Conservation (phyloP, 2,888 invertebrate genomes). For the Ophion costatus region DNA sequence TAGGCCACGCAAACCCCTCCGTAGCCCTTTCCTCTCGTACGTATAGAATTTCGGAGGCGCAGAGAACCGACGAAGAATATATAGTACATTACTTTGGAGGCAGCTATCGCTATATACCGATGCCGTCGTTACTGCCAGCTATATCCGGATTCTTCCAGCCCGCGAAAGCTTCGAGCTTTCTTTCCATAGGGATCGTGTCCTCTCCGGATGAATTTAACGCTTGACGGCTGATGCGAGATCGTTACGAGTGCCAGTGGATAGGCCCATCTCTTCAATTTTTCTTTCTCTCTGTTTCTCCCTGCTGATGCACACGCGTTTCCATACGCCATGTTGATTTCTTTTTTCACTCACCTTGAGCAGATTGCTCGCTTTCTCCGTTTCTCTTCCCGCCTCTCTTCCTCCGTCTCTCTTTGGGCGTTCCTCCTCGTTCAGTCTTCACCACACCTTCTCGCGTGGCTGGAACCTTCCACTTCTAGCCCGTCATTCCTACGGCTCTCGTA, state of each 20-base stretch:
- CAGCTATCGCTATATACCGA: slow-evolving; percentile 33
- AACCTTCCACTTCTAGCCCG: slow-evolving; percentile 61
- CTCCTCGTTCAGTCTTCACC: slow-evolving; percentile 44
- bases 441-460: slow-evolving; percentile 49
- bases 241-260: slow-evolving; percentile 74
- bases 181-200: slow-evolving; percentile 77
- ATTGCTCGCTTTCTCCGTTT: slow-evolving; percentile 46
- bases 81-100: slow-evolving; percentile 48
- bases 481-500: slow-evolving; percentile 75
- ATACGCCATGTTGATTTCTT: slow-evolving; percentile 52
- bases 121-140: slow-evolving; percentile 38
- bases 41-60: slow-evolving; percentile 47
- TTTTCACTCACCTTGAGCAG: slow-evolving; percentile 57
- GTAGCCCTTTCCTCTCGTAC: slow-evolving; percentile 62
- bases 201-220: slow-evolving; percentile 78
- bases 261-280: slow-evolving; percentile 61
- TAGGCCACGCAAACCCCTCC: slow-evolving; percentile 77
- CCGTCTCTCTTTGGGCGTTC: not conserved
- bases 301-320: slow-evolving; percentile 41
- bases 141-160: slow-evolving; percentile 54
- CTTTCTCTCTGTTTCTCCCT: slow-evolving; percentile 61
- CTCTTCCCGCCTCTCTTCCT: slow-evolving; percentile 6
- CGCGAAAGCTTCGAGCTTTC: slow-evolving; percentile 69
- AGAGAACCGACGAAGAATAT: slow-evolving; percentile 39
- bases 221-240: slow-evolving; percentile 78